Percentiles rank a stretch among this genome's conserved stretches.
phyloP scores from a whole-genome alignment of 2,113 vertebrate species.

The Cygnus buccinator region DNA sequence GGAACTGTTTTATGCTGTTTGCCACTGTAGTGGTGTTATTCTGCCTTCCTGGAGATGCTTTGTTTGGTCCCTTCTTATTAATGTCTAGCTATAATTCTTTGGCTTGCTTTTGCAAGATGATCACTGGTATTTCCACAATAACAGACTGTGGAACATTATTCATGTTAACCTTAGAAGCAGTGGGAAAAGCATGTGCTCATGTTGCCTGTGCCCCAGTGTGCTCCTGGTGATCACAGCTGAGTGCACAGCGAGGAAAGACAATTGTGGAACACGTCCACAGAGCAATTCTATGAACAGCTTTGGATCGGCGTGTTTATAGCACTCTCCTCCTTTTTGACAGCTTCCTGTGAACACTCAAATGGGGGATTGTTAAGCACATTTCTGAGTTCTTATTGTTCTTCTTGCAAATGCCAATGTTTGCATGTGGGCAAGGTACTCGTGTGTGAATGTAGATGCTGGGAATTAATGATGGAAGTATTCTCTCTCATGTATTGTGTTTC shows the following conservation, averaged over 20 bases:
- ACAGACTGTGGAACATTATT: neutral
- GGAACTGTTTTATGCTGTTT: neutral
- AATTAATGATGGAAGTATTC: neutral
- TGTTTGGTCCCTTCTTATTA: neutral
- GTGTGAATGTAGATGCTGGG: neutral
- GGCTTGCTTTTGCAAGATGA: neutral
- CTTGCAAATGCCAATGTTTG: neutral
- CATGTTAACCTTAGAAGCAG: neutral
- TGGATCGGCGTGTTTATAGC: neutral
- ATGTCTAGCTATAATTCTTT: neutral
- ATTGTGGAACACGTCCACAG: neutral
- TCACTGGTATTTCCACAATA: neutral
- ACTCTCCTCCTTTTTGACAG: slow-evolving; percentile 13
- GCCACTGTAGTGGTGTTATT: neutral
- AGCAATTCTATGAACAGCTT: neutral
- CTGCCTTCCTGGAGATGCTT: neutral
- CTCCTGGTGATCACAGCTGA: neutral
- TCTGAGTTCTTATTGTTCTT: neutral
- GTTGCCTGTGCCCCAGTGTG: rapidly evolving
- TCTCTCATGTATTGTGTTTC: neutral
- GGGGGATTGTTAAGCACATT: neutral
- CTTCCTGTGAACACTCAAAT: neutral
- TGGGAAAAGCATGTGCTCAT: neutral
- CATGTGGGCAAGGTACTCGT: neutral
- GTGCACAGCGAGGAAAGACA: neutral